These are phyloP conservation scores for Aldabrachelys gigantea DNA, from an alignment of 2,113 vertebrate species.

Conservation along the genomic window DNA sequence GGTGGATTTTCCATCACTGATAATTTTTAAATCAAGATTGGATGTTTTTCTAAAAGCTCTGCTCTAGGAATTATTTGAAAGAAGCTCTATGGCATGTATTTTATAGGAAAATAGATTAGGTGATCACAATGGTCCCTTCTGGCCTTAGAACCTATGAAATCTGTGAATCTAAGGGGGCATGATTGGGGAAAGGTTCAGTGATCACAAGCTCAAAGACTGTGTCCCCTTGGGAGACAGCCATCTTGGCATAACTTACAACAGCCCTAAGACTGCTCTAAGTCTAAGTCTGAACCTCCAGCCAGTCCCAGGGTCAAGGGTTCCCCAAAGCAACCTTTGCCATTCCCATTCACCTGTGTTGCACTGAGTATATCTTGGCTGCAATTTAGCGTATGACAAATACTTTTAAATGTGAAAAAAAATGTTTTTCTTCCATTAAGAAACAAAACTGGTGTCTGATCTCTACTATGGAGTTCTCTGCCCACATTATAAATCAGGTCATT, in stretches of 20 bases:
- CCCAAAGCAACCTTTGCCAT: rapidly evolving
- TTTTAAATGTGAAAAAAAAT: background rate
- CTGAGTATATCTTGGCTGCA: rapidly evolving
- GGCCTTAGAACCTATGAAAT: background rate
- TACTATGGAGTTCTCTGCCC: background rate
- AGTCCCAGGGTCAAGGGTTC: background rate
- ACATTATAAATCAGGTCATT: background rate
- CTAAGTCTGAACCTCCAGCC: background rate
- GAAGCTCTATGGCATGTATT: background rate
- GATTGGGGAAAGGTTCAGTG: background rate
- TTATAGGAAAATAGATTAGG: background rate
- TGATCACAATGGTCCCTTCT: background rate
- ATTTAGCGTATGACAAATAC: background rate
- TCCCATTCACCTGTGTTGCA: background rate
- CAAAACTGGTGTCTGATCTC: background rate
- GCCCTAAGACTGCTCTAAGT: background rate
- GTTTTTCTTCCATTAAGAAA: background rate
- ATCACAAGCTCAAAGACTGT: background rate
- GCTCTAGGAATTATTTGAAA: background rate
- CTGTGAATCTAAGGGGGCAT: background rate
- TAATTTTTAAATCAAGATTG: background rate
- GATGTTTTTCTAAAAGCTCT: background rate
- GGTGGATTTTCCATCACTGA: background rate
- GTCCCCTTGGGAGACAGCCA: background rate
- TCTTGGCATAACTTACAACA: background rate